Percentiles rank a stretch among this genome's conserved stretches.
These are phyloP conservation scores for Catagonus wagneri DNA, from an alignment of 2,113 vertebrate genomes.

Conservation along the genomic window DNA sequence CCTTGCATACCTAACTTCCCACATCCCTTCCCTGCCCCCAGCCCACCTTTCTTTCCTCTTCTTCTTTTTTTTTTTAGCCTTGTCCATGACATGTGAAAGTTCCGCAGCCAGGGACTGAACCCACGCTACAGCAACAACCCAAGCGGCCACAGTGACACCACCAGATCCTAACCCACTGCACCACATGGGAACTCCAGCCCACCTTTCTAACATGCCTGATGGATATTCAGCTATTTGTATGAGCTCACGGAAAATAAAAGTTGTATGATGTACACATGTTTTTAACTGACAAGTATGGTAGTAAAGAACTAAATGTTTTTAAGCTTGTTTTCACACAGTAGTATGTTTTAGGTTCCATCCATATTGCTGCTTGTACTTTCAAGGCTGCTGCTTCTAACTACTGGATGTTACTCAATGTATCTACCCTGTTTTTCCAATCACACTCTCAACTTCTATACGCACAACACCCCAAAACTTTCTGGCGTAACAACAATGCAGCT, in stretches of 20 bases:
- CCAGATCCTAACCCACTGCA: too few relatives aligned
- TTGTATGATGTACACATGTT: neutral
- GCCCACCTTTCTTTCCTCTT: neutral
- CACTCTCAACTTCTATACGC: neutral
- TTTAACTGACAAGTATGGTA: neutral
- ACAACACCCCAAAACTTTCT: neutral
- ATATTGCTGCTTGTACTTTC: neutral
- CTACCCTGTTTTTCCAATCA: neutral
- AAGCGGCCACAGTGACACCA: too few relatives aligned
- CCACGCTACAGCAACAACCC: too few relatives aligned
- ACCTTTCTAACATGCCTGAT: neutral
- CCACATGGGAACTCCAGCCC: neutral
- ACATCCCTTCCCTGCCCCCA: neutral
- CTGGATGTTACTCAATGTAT: neutral
- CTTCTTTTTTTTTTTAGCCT: too few relatives aligned
- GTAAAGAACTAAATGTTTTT: neutral
- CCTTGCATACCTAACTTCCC: neutral
- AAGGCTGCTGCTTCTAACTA: neutral
- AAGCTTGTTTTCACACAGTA: neutral
- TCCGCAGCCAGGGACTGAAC: too few relatives aligned
- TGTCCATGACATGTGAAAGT: too few relatives aligned
- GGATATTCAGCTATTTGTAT: neutral
- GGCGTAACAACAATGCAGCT: neutral
- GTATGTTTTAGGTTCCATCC: neutral
- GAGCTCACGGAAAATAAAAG: neutral